phyloP scores from a whole-genome alignment of 2,113 vertebrate species.

The Epinephelus lanceolatus region DNA sequence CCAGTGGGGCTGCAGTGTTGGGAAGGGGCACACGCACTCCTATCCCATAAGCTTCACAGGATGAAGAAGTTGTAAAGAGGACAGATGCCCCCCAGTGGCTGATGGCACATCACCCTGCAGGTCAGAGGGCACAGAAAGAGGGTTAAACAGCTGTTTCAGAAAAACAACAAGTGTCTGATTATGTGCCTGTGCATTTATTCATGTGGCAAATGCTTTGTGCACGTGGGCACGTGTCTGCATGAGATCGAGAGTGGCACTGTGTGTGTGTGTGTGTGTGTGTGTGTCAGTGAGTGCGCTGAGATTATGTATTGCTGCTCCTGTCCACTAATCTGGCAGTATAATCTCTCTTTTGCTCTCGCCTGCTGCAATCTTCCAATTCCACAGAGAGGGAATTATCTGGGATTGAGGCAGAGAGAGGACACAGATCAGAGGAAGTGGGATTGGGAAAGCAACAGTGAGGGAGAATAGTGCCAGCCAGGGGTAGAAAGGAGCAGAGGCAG shows the following conservation, averaged over 20 bases:
- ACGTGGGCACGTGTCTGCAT: slow-evolving; percentile 62
- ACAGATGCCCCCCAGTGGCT: slow-evolving; percentile 78
- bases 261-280: slow-evolving; percentile 49
- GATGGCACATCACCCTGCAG: slow-evolving; percentile 80
- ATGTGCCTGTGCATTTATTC: slow-evolving; percentile 62
- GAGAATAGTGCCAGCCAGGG: slow-evolving; percentile 33
- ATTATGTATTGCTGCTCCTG: slow-evolving; percentile 82
- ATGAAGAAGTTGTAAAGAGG: slow-evolving; percentile 72
- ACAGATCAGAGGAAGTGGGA: slow-evolving; percentile 78
- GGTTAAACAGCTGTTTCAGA: slow-evolving; percentile 73
- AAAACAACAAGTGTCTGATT: slow-evolving; percentile 72
- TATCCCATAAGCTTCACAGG: slow-evolving; percentile 80
- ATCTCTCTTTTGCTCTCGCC: slow-evolving; percentile 84
- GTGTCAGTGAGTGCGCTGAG: slow-evolving; percentile 61
- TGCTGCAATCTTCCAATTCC: slow-evolving; percentile 84
- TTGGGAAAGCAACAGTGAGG: slow-evolving; percentile 58
- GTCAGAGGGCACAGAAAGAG: slow-evolving; percentile 67
- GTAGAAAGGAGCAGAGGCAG: slow-evolving; percentile 9
- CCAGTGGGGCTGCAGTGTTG: slow-evolving; percentile 64
- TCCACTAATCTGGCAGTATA: slow-evolving; percentile 85
- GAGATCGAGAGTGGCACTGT: slow-evolving; percentile 28
- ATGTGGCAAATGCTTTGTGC: slow-evolving; percentile 73
- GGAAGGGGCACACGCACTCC: slow-evolving; percentile 65
- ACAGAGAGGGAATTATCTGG: slow-evolving; percentile 84
- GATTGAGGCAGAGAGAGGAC: slow-evolving; percentile 81